Conservation (phyloP, 2,113 vertebrate species). For the Hiodon tergisus region DNA sequence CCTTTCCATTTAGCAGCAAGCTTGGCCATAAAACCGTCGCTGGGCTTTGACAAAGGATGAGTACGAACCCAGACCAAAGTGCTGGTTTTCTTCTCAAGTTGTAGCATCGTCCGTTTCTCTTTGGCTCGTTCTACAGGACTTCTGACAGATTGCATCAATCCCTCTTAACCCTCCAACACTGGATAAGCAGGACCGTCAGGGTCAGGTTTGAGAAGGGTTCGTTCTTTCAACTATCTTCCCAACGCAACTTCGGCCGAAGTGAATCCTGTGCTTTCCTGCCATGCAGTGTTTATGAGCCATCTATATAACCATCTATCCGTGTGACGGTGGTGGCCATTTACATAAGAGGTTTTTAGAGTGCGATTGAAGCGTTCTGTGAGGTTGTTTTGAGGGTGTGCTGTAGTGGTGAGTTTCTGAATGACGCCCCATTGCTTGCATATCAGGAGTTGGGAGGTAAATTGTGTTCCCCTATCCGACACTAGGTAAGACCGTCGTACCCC, state of each 20-base stretch:
- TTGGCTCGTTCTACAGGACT: too few relatives aligned
- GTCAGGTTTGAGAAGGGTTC: too few relatives aligned
- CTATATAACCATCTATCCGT: conserved; percentile 15
- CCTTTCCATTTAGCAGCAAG: too few relatives aligned
- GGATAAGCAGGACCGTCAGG: too few relatives aligned
- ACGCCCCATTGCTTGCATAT: conserved; percentile 3
- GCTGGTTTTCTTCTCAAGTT: too few relatives aligned
- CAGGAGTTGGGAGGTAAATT: conserved; percentile 8
- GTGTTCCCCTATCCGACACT: conserved; percentile 11
- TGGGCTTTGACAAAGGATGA: too few relatives aligned
- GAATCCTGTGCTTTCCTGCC: not conserved
- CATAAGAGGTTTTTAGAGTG: conserved; percentile 12
- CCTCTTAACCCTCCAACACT: too few relatives aligned
- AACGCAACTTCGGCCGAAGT: not conserved
- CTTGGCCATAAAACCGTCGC: too few relatives aligned
- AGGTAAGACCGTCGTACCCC: not conserved
- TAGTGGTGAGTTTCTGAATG: conserved; percentile 12
- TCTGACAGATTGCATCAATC: too few relatives aligned
- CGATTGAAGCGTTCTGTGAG: conserved; percentile 5
- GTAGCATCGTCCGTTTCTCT: too few relatives aligned
- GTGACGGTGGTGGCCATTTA: not conserved
- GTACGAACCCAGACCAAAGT: too few relatives aligned
- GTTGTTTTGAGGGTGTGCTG: conserved; percentile 8
- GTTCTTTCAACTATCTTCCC: too few relatives aligned
- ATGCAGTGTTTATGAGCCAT: conserved; percentile 2